Conservation (phyloP, 2,888 invertebrate genomes). For the Synanthedon formicaeformis region DNA sequence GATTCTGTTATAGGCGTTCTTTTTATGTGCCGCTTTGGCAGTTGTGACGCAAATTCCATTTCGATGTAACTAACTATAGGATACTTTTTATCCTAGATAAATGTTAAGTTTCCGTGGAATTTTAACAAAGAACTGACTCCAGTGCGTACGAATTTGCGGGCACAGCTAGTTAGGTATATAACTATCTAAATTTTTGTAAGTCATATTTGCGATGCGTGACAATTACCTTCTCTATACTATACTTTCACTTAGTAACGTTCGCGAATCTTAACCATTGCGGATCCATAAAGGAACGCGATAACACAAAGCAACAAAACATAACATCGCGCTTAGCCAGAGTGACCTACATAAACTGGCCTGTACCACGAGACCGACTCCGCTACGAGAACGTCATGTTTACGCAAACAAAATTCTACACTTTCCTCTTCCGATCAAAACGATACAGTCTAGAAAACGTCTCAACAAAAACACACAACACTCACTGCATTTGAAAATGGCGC, state of each 20-base stretch:
- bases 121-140: too few relatives aligned
- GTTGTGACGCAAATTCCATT: too few relatives aligned
- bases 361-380: constrained; percentile 9
- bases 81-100: too few relatives aligned
- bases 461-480: constrained; percentile 6
- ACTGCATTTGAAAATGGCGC: not conserved
- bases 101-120: too few relatives aligned
- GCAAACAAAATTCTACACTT: constrained; percentile 3
- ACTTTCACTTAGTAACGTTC: constrained; percentile 9
- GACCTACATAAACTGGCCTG: constrained; percentile 19
- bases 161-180: too few relatives aligned
- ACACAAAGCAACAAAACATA: constrained; percentile 17
- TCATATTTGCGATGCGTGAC: too few relatives aligned
- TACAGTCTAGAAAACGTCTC: constrained; percentile 1
- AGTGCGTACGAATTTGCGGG: too few relatives aligned
- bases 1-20: too few relatives aligned
- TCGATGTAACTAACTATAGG: too few relatives aligned
- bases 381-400: not conserved
- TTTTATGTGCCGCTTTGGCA: too few relatives aligned
- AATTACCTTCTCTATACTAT: not conserved
- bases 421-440: too few relatives aligned
- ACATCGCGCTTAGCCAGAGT: constrained; percentile 13
- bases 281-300: constrained; percentile 15
- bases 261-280: not conserved
- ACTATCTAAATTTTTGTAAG: too few relatives aligned